Evolutionary conservation across 2,113 vertebrate genomes (phyloP), one percentile per base, ranked within the genome.

Genomic region (Chamaea fasciata): DNA sequence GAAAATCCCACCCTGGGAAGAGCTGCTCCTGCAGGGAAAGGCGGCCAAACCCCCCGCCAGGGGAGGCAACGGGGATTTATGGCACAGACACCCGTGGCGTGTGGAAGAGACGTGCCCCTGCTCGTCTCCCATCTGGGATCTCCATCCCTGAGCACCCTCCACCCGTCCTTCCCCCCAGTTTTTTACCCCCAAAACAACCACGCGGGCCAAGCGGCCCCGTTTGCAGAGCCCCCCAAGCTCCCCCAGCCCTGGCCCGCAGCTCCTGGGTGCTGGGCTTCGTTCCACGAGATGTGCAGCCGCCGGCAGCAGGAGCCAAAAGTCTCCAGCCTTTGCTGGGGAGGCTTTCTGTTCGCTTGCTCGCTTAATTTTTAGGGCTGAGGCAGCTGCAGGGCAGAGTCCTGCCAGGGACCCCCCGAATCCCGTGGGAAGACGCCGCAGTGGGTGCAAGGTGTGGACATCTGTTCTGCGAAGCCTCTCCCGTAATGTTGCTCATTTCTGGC

Each of bases 141-240:
- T 2, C 3, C 3, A 4, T 8, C 64, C 59, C 71, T 5, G 1
- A 11, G 69, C 0, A 0, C 8, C 47, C 47, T 47, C 59, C 49
- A 5, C 17, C 35, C 0, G 2, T 4, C 64, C 46, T 24, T 30
- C 33, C 44, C 37, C 42, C 28, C 6, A 0, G 0, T 11, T 0
- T 74, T 81, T 65, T 22, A 17, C 49, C 83, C 78, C 70, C 9
- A 16, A 42, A 90, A 28, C 18, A 39, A 7, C 46, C 15, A 1
- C 73, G 0, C 1, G 2, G 2, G 7, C 12, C 31, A 0, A 11
- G 37, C 1, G 1, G 30, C 39, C 42, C 55, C 68, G 6, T 33
- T n/a, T 2, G 33, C 42, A 16, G 76, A 84, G 68, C 82, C 68
- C 49, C 6, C 60, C 19, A 1, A 47, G 6, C n/a, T 24, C 39